phyloP scores from a whole-genome alignment of 2,888 invertebrate species.

The Agonopterix heracliana region DNA sequence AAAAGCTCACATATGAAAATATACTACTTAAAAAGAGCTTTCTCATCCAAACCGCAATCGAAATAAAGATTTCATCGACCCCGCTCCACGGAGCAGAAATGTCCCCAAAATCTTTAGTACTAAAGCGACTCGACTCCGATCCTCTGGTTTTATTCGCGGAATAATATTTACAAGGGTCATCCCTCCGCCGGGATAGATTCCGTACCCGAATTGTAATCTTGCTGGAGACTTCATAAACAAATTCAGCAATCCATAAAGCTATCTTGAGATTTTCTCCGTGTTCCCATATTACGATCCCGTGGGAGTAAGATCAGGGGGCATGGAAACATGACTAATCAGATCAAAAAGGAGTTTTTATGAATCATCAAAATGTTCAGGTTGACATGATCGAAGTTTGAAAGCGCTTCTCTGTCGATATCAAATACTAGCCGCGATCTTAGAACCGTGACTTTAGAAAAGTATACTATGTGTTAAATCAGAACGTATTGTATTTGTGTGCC shows the following conservation, averaged over 20 bases:
- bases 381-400: neutral
- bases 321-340: neutral
- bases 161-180: conserved; percentile 1
- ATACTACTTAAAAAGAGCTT: too few species aligned
- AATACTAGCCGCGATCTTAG: too few species aligned
- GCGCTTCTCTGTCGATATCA: neutral
- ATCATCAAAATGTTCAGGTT: neutral
- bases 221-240: conserved; percentile 5
- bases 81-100: neutral
- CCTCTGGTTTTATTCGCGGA: neutral
- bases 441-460: too few species aligned
- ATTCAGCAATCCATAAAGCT: conserved; percentile 4
- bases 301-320: neutral
- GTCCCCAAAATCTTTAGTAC: neutral
- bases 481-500: too few species aligned
- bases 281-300: neutral
- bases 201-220: neutral
- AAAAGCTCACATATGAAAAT: too few species aligned
- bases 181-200: conserved; percentile 6
- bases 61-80: neutral
- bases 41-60: too few species aligned
- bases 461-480: too few species aligned
- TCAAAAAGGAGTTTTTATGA: neutral
- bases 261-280: neutral
- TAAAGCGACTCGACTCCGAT: neutral